A percentile compares a stretch with the other conserved stretches of the same genome.
Conservation (phyloP, 2,888 invertebrate genomes). For the Rhagophthalmus giganteus region DNA sequence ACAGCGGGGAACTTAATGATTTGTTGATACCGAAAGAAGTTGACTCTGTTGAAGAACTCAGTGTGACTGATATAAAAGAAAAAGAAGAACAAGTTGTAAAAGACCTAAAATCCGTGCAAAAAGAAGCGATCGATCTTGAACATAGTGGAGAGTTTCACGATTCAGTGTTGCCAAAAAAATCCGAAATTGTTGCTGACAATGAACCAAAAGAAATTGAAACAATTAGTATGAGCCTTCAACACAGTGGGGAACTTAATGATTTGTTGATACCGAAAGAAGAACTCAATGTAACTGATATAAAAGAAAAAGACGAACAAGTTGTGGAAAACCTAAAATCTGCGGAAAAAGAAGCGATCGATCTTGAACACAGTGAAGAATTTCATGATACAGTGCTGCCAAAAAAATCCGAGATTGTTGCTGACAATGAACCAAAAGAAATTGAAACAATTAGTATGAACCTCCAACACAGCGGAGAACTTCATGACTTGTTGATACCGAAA, state of each 20-base stretch:
- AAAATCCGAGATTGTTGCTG: too few species aligned
- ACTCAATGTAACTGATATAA: not conserved
- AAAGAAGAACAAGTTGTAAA: not conserved
- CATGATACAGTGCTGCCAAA: too few species aligned
- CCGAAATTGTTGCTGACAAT: not conserved
- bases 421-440: too few species aligned
- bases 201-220: not conserved
- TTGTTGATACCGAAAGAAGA: too few species aligned
- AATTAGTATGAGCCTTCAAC: conserved; percentile 5
- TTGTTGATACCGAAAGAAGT: not conserved
- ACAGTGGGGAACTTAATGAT: conserved; percentile 11
- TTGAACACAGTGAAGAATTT: too few species aligned
- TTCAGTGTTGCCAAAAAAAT: not conserved
- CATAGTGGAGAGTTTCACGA: conserved; percentile 9
- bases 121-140: not conserved
- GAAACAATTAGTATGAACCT: too few species aligned
- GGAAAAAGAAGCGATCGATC: too few species aligned
- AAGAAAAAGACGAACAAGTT: not conserved
- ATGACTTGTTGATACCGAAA: too few species aligned
- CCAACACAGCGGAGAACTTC: too few species aligned
- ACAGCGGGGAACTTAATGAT: not conserved
- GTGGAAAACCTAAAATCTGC: too few species aligned
- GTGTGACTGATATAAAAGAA: not conserved
- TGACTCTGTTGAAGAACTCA: not conserved
- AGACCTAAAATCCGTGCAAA: not conserved